Conservation (phyloP, 2,113 vertebrate species). For the Gasterosteus aculeatus region DNA sequence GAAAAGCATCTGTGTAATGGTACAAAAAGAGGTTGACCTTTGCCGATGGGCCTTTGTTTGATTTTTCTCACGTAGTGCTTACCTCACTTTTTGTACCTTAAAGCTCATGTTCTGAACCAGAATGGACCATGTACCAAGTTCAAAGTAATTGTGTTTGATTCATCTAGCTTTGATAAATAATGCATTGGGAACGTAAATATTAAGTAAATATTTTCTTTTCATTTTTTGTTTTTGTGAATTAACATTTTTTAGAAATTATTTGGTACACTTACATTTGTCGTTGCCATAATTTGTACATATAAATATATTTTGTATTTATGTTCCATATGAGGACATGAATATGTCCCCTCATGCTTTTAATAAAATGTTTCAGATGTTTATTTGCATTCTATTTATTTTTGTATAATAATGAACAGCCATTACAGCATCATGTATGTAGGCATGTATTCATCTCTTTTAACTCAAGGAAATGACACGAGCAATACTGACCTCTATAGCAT, state of each 20-base stretch:
- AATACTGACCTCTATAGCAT: background rate
- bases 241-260: constrained; percentile 48
- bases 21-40: constrained; percentile 9
- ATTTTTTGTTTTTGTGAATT: constrained; percentile 65
- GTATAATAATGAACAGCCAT: background rate
- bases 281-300: constrained; percentile 78
- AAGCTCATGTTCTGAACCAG: constrained; percentile 23
- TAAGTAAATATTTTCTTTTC: constrained; percentile 36
- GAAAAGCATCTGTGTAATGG: constrained; percentile 26
- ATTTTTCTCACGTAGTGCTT: constrained; percentile 50
- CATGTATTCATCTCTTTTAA: background rate
- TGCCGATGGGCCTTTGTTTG: constrained; percentile 12
- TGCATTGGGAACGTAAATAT: constrained; percentile 49
- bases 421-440: background rate
- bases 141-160: constrained; percentile 20
- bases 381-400: background rate
- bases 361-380: constrained; percentile 77
- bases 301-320: constrained; percentile 84
- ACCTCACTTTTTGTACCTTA: constrained; percentile 70
- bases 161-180: constrained; percentile 50
- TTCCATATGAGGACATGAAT: constrained; percentile 70
- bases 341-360: constrained; percentile 79
- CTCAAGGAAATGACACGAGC: background rate
- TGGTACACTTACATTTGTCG: constrained; percentile 69
- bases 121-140: constrained; percentile 10